A percentile compares a stretch with the other conserved stretches of the same genome.
These are phyloP conservation scores for Microhierax caerulescens DNA, from an alignment of 2,797 vertebrate genomes.

Conservation along the genomic window DNA sequence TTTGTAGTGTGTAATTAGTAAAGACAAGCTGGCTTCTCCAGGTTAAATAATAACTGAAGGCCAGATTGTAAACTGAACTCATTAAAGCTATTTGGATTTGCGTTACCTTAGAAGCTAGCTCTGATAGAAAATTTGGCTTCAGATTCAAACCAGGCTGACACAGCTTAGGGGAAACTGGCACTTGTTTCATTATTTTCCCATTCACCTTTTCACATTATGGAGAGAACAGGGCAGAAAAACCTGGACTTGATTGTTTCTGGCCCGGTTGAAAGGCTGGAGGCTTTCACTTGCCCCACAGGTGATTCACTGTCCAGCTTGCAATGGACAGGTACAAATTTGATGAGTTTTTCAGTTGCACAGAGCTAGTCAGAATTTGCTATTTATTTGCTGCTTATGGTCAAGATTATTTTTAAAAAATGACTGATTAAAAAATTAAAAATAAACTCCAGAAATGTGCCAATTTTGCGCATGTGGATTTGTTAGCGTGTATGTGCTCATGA, in stretches of 20 bases:
- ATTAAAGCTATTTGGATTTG: conserved; percentile 6
- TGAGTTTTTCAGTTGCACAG: not conserved
- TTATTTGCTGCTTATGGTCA: not conserved
- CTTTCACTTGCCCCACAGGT: not conserved
- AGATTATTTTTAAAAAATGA: not conserved
- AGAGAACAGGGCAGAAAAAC: not conserved
- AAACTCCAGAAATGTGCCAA: not conserved
- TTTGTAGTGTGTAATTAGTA: not conserved
- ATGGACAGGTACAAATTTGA: not conserved
- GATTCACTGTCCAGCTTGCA: not conserved
- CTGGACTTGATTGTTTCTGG: not conserved
- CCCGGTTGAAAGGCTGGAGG: not conserved
- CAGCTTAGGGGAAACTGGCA: not conserved
- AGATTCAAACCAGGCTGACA: not conserved
- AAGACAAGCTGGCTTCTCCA: conserved; percentile 4
- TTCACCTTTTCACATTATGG: not conserved
- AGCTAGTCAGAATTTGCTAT: not conserved
- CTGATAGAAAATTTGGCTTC: not conserved
- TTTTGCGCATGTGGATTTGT: not conserved
- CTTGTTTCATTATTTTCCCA: not conserved
- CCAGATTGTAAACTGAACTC: not conserved
- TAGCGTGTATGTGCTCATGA: fast-evolving
- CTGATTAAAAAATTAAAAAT: not conserved
- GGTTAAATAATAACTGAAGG: conserved; percentile 29
- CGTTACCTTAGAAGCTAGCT: not conserved